Evolutionary conservation across 2,113 vertebrate genomes (phyloP).

Genomic region (Pygoscelis adeliae): DNA sequence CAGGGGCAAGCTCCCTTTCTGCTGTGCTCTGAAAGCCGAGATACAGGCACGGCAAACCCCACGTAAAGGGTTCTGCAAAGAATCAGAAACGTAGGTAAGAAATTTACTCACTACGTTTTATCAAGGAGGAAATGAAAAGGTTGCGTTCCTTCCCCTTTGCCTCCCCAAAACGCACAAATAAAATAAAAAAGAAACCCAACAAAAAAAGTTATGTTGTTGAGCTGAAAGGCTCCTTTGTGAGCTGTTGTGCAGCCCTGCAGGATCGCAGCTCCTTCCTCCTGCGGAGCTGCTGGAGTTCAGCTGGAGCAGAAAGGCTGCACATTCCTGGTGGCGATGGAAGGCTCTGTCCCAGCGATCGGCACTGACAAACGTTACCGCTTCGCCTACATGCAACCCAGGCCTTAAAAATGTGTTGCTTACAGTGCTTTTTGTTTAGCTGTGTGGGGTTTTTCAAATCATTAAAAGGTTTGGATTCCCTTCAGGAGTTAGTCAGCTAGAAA

Average conservation of each 20-base stretch:
- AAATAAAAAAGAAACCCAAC: neutral
- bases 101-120: neutral
- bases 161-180: neutral
- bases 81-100: neutral
- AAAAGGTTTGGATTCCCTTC: constrained; percentile 25
- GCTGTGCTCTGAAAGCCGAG: neutral
- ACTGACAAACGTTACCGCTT: neutral
- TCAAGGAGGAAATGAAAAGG: neutral
- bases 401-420: neutral
- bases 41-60: neutral
- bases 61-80: neutral
- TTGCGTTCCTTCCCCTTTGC: neutral
- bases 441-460: neutral
- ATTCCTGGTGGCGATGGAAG: neutral
- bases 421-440: constrained; percentile 9
- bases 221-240: constrained; percentile 50
- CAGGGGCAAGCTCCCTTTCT: neutral
- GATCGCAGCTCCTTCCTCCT: neutral
- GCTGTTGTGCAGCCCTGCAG: neutral
- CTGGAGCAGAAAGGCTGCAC: neutral
- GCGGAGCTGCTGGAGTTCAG: neutral
- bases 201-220: neutral
- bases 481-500: constrained; percentile 23
- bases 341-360: neutral
- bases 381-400: neutral